Evolutionary conservation across 2,113 vertebrate species (phyloP).

Genomic region (Grus americana): DNA sequence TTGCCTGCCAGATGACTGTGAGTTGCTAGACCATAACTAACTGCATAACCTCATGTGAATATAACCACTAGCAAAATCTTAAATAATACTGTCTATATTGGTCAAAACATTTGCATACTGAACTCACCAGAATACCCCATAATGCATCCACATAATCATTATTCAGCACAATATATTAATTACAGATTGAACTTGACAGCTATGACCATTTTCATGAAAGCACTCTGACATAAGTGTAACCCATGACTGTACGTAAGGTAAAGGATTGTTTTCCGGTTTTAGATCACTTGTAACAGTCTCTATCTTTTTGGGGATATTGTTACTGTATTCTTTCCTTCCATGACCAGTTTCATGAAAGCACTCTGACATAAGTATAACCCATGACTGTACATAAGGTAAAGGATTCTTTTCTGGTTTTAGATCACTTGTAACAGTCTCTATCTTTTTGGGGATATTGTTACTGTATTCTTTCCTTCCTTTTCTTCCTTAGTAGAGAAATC

Average conservation of each 20-base stretch:
- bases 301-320: background rate
- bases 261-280: background rate
- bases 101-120: background rate
- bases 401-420: background rate
- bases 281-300: background rate
- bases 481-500: background rate
- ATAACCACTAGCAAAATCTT: background rate
- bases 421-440: background rate
- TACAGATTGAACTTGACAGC: background rate
- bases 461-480: background rate
- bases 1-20: rapidly evolving
- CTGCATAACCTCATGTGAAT: background rate
- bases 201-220: background rate
- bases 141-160: background rate
- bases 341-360: background rate
- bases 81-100: background rate
- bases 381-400: background rate
- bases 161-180: background rate
- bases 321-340: background rate
- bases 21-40: background rate
- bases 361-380: background rate
- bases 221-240: background rate
- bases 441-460: background rate
- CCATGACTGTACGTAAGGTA: background rate
- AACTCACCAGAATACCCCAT: background rate